Percentiles rank a stretch among this genome's conserved stretches.
phyloP scores from a whole-genome alignment of 1,140 invertebrate genomes.

The Caenorhabditis inopinata region DNA sequence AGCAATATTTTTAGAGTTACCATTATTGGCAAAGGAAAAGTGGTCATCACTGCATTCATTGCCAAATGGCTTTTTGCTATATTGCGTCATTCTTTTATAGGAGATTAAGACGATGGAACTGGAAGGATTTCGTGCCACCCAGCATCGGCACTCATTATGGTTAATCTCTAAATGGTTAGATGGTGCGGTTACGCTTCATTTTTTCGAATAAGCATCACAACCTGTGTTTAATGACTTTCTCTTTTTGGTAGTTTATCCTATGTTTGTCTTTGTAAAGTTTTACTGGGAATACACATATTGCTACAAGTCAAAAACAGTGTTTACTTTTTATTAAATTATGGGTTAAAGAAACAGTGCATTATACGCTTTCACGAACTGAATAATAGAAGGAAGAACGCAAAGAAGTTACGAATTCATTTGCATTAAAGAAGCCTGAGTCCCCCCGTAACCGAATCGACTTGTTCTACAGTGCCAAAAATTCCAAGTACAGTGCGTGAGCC shows the following conservation, averaged over 20 bases:
- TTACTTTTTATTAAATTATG: neutral
- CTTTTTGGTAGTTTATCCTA: neutral
- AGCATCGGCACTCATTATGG: slow-evolving; percentile 6
- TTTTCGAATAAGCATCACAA: neutral
- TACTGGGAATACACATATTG: too few species aligned
- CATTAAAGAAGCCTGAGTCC: slow-evolving; percentile 67
- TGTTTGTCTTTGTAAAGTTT: too few species aligned
- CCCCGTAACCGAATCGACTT: slow-evolving; percentile 69
- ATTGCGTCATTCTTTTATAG: slow-evolving; percentile 25
- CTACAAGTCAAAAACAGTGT: too few species aligned
- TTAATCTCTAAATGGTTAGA: neutral
- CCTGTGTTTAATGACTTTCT: slow-evolving; percentile 7
- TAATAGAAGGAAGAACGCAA: neutral
- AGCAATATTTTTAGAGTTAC: neutral
- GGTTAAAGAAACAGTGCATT: slow-evolving; percentile 5
- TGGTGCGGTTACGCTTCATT: neutral
- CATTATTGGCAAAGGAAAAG: neutral
- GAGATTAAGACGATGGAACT: slow-evolving; percentile 5
- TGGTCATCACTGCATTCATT: too few species aligned
- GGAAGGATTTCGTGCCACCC: neutral
- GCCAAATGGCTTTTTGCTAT: slow-evolving; percentile 8
- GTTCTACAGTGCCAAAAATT: slow-evolving; percentile 68
- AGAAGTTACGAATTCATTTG: neutral
- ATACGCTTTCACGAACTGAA: neutral
- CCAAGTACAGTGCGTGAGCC: slow-evolving; percentile 69